Evolutionary conservation across 2,888 invertebrate species (phyloP), one percentile per base, ranked within the genome.

Genomic region (Dromius quadrimaculatus): DNA sequence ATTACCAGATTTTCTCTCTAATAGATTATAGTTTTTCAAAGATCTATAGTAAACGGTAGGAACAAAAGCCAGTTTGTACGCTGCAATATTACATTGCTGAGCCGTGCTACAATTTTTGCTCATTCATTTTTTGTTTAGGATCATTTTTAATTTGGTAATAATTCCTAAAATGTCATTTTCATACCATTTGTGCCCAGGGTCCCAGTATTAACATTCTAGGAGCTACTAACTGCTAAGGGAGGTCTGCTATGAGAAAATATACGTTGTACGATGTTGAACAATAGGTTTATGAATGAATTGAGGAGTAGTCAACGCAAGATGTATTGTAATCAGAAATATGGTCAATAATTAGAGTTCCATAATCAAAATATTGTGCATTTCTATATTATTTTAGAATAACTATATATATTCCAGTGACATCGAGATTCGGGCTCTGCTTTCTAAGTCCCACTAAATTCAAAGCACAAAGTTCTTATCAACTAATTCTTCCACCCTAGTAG

Each of bases 181-280:
- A 72, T 62, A 50, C 66, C 61, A 65, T 43, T 69, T 63, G 71
- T 63, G 72, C 72, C 74, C 74, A 73, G 74, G 74, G 74, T 72
- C 62, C 59, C 45, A 43, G 28, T 62, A 68, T 71, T 71, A 43
- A 63, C 20, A 63, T 63, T 63, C 6, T 63, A 63, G 63, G 43
- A 63, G 63, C 63, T 38, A 59, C 59, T 59, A 59, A 54, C 50
- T 54, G 50, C 50, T 54, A 47, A 47, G 23, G 47, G 28, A 54
- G 28, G 13, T 45, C 50, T 15, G 50, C 50, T 54, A 28, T 11
- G 11, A 9, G 11, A 20, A n/a, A 47, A 6, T 47, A 47, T n/a
- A 11, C 13, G 8, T 32, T 47, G 22, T 47, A 20, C 47, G 22
- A 47, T 47, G 22, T 47, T 47, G 47, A 47, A 47, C n/a, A 13